A percentile compares a stretch with the other conserved stretches of the same genome.
These are phyloP conservation scores for Drosophila truncata DNA, from an alignment of 1,140 invertebrate species.

Conservation along the genomic window DNA sequence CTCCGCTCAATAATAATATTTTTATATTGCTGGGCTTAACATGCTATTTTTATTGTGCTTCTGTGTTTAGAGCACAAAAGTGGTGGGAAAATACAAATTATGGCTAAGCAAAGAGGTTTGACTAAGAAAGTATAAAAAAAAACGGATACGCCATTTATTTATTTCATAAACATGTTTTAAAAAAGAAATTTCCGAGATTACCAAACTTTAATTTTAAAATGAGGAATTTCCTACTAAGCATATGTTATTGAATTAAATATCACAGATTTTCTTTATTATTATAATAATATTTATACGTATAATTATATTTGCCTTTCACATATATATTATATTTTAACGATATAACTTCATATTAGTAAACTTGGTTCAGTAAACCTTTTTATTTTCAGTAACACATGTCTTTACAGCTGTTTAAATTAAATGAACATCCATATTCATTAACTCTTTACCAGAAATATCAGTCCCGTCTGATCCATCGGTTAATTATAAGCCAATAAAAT, in stretches of 20 bases:
- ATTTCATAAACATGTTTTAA: not conserved
- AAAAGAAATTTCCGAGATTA: not conserved
- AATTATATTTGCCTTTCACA: not conserved
- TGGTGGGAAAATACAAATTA: not conserved
- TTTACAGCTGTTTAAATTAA: not conserved
- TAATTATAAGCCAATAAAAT: not conserved
- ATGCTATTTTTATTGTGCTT: slow-evolving; percentile 4
- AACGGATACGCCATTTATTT: not conserved
- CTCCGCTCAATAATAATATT: not conserved
- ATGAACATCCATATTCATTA: not conserved
- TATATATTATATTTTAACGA: not conserved
- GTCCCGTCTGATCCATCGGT: not conserved
- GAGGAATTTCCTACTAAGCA: not conserved
- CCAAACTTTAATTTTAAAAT: not conserved
- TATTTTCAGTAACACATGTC: not conserved
- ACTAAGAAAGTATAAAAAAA: not conserved
- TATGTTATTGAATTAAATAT: not conserved
- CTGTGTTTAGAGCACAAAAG: not conserved
- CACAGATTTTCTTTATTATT: not conserved
- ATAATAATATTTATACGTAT: not conserved
- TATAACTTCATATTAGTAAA: too few species aligned
- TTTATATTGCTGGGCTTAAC: not conserved
- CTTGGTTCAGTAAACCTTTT: not conserved
- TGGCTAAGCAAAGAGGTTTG: not conserved
- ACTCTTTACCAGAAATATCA: not conserved